phyloP scores from a whole-genome alignment of 2,113 vertebrate species.

The Grus americana region DNA sequence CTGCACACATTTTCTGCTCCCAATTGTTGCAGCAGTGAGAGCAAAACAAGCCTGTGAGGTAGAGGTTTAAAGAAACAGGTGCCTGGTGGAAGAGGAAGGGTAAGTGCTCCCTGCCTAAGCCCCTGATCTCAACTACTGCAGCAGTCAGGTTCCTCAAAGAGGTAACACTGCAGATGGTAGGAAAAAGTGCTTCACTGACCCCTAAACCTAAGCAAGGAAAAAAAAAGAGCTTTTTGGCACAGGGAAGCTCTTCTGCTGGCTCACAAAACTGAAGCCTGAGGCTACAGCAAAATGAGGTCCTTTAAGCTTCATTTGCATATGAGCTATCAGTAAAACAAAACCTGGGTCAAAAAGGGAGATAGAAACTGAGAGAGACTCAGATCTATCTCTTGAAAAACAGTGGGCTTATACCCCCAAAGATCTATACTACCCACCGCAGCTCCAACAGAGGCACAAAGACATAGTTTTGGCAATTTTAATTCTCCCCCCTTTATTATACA shows the following conservation, averaged over 20 bases:
- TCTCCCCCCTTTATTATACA: conserved; percentile 59
- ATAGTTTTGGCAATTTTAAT: conserved; percentile 23
- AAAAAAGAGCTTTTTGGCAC: not conserved
- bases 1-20: not conserved
- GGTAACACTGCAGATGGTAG: not conserved
- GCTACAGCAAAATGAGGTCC: not conserved
- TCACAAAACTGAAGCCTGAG: not conserved
- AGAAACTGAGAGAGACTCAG: not conserved
- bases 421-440: not conserved
- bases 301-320: not conserved
- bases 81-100: not conserved
- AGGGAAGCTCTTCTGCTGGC: not conserved
- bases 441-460: not conserved
- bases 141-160: not conserved
- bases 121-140: not conserved
- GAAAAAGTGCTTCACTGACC: not conserved
- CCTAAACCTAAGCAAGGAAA: not conserved
- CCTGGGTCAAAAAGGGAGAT: not conserved
- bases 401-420: not conserved
- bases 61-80: not conserved
- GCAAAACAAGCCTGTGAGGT: not conserved
- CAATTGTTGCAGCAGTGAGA: accelerated
- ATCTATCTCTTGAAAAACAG: not conserved
- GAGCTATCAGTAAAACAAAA: not conserved
- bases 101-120: not conserved